These are phyloP conservation scores for Heterodera filipjevi DNA, from an alignment of 2,888 invertebrate genomes.

Conservation along the genomic window DNA sequence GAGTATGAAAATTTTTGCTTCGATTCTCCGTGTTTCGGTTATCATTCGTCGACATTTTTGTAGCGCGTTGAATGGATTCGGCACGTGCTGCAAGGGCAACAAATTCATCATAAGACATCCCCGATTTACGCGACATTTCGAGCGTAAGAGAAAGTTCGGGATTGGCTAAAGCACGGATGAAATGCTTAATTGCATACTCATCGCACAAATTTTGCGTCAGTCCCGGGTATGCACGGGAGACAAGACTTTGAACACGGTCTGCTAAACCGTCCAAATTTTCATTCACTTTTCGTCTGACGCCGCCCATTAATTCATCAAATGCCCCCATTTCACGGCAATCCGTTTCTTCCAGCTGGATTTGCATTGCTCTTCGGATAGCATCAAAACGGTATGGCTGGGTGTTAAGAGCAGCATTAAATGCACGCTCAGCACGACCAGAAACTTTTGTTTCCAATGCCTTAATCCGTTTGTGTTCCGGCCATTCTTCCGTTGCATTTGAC, in stretches of 20 bases:
- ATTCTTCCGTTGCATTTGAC: background rate
- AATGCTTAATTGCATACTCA: constrained; percentile 14
- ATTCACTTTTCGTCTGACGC: background rate
- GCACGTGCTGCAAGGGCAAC: no score
- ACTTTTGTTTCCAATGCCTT: constrained; percentile 16
- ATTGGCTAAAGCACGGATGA: no score
- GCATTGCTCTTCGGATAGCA: background rate
- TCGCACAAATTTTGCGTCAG: background rate
- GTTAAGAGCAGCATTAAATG: background rate
- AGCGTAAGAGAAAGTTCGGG: no score
- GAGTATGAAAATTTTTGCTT: no score
- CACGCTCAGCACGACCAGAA: background rate
- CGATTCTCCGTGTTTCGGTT: no score
- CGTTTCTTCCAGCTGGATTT: background rate
- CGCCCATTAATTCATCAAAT: constrained; percentile 1
- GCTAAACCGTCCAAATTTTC: constrained; percentile 18
- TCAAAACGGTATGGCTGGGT: background rate
- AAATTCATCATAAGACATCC: no score
- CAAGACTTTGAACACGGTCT: background rate
- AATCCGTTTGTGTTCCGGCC: background rate
- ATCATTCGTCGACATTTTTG: no score
- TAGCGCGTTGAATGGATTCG: no score
- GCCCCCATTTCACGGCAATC: background rate
- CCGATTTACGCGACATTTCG: no score
- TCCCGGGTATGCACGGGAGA: constrained; percentile 8